Percentiles rank a stretch among this genome's conserved stretches.
Evolutionary conservation across 2,888 invertebrate genomes (phyloP).

Genomic region (Apamea anceps): DNA sequence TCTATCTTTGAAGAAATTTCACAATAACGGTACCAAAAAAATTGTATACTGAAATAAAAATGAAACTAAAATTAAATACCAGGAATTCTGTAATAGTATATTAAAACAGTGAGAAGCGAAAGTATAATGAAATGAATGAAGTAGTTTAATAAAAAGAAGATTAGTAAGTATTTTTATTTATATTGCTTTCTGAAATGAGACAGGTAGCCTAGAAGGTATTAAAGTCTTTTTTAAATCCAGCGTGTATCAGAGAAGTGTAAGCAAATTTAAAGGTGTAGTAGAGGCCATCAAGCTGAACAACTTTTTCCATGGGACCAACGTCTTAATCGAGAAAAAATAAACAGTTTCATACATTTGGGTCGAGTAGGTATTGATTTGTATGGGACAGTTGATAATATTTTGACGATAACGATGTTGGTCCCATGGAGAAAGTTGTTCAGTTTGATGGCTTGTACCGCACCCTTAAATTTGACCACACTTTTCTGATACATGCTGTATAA

Average conservation of each 20-base stretch:
- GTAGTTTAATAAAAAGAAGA: neutral
- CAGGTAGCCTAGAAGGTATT: neutral
- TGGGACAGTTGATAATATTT: neutral
- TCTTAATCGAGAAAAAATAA: too few relatives aligned
- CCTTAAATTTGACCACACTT: neutral
- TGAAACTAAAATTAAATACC: neutral
- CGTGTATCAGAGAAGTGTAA: neutral
- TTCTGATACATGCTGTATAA: neutral
- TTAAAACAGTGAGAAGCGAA: neutral
- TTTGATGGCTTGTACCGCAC: neutral
- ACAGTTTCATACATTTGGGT: neutral
- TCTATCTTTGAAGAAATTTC: slow-evolving; percentile 14
- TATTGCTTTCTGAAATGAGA: neutral
- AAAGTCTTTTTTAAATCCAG: slow-evolving; percentile 5
- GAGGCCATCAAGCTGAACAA: too few relatives aligned
- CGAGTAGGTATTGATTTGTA: neutral
- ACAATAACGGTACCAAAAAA: neutral
- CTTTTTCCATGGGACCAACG: too few relatives aligned
- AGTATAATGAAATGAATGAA: neutral
- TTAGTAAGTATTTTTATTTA: neutral
- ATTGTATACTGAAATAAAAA: neutral
- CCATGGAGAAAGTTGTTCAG: neutral
- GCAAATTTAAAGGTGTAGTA: neutral
- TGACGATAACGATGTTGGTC: neutral
- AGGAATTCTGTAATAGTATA: slow-evolving; percentile 1